phyloP scores from a whole-genome alignment of 2,113 vertebrate species.

The Anolis sagrei region DNA sequence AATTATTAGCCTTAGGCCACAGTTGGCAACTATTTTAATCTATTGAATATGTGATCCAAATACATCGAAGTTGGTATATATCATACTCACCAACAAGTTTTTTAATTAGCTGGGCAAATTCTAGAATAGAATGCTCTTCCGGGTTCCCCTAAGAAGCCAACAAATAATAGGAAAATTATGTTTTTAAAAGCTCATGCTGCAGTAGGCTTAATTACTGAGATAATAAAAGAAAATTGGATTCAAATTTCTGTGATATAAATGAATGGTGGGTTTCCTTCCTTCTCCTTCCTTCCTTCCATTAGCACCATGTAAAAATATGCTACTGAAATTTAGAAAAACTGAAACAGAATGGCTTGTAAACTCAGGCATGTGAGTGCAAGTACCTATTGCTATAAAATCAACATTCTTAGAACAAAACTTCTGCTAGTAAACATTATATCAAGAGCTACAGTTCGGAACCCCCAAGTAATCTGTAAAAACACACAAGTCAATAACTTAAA shows the following conservation, averaged over 20 bases:
- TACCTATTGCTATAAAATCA: background rate
- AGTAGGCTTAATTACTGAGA: background rate
- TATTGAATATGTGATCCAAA: background rate
- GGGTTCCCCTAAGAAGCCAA: constrained; percentile 90
- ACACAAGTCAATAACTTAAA: background rate
- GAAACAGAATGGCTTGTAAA: background rate
- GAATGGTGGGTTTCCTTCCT: background rate
- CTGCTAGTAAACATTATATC: background rate
- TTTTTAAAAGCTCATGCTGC: background rate
- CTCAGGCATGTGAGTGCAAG: background rate
- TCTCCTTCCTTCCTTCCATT: background rate
- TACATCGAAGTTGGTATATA: constrained; percentile 8
- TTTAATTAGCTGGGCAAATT: constrained; percentile 97
- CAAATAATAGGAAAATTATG: constrained; percentile 16
- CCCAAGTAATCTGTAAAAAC: background rate
- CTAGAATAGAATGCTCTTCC: constrained; percentile 96
- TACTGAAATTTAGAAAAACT: background rate
- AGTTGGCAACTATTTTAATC: background rate
- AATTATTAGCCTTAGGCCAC: background rate
- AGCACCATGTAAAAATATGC: background rate
- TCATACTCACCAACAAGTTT: constrained; percentile 92
- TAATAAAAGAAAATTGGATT: background rate
- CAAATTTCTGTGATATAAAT: background rate
- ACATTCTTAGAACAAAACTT: background rate
- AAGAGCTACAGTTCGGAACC: background rate